Base-by-base conservation (phyloP, 2,888 invertebrate species). In the Diloba caeruleocephala region DNA sequence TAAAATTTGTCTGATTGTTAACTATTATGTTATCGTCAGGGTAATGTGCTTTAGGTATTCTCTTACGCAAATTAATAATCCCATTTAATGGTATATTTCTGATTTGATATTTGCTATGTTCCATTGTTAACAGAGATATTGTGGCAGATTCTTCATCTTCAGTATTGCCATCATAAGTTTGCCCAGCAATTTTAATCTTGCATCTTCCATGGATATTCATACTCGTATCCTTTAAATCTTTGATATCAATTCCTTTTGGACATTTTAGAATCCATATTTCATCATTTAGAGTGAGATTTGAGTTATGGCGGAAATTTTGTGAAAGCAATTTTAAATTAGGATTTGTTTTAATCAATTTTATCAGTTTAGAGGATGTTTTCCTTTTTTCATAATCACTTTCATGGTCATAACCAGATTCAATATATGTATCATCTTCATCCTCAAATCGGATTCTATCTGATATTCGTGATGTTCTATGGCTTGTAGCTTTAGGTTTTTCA, bases 231-330 rank as follows among this genome's bases (percentile, higher is more conserved):
- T 71, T 60, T 15, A 90, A 82, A 49, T 74, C 70, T 15, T 61
- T 53, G 4, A 85, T 51, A 41, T 83, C 70, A 19, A 90, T 55
- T 26, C 84, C 84, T 57, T 71, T 74, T 1, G 91, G 89, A 56
- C 87, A 86, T 57, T 78, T 84, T 1, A 91, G 12, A 26, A 88
- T 59, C 88, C 88, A 91, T 38, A 89, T 56, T 25, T 90, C 90
- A 65, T 91, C 90, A 68, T 88, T 78, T 23, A 66, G 54, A 5
- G 81, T 78, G 17, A 88, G 59, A 10, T 61, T 37, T 21, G 67
- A 34, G 31, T 67, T 62, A 12, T 32, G 50, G 7, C 64, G 36
- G 13, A 60, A 28, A 38, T 57, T 65, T n/a, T 56, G 26, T 10
- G 50, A 15, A n/a, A 80, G 42, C n/a, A 55, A 49, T 28, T 74